A percentile compares a stretch with the other conserved stretches of the same genome.
Conservation (phyloP, 2,888 invertebrate species). For the Oasisia sp. region DNA sequence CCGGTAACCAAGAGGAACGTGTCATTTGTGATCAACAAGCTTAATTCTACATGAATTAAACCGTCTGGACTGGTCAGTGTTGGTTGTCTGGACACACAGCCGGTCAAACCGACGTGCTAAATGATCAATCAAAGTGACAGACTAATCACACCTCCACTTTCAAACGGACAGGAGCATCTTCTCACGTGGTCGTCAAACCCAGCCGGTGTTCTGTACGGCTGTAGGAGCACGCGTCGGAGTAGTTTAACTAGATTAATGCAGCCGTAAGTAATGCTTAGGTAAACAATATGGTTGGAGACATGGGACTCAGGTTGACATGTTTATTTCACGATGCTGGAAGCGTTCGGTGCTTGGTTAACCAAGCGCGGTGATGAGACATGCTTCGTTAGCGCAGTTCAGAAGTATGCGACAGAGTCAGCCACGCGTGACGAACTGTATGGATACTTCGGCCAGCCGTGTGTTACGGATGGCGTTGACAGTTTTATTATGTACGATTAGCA, state of each 20-base stretch:
- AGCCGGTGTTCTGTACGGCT: neutral
- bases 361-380: neutral
- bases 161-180: neutral
- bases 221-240: neutral
- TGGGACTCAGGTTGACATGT: neutral
- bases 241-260: neutral
- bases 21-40: neutral
- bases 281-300: neutral
- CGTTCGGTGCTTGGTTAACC: neutral
- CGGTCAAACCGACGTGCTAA: neutral
- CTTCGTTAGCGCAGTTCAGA: neutral
- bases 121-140: neutral
- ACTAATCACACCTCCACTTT: neutral
- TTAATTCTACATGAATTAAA: neutral
- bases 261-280: neutral
- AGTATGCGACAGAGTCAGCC: neutral
- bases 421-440: neutral
- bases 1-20: neutral
- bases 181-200: neutral
- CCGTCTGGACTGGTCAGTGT: neutral
- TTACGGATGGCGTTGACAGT: neutral
- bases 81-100: neutral
- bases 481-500: neutral
- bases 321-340: neutral
- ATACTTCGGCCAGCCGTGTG: neutral